Evolutionary conservation across 2,113 vertebrate genomes (phyloP).

Genomic region (Henicopernis longicauda): DNA sequence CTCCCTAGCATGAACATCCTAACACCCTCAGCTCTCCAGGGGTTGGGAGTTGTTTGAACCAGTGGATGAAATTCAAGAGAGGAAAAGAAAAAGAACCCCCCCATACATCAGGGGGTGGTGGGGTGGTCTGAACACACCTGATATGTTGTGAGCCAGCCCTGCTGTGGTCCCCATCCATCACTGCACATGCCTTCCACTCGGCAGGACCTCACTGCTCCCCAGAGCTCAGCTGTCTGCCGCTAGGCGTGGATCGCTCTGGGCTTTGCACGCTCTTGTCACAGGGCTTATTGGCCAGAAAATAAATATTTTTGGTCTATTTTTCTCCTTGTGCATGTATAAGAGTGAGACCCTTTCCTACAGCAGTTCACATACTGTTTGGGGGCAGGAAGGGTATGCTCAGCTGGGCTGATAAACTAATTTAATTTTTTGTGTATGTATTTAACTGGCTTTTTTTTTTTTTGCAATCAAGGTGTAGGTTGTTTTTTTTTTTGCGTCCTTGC

Average conservation of each 20-base stretch:
- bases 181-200: neutral
- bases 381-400: neutral
- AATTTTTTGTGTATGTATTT: neutral
- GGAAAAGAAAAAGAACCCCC: neutral
- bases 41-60: neutral
- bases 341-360: constrained; percentile 18
- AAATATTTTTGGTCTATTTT: neutral
- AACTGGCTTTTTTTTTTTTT: neutral
- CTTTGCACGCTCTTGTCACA: neutral
- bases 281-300: neutral
- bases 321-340: neutral
- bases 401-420: neutral
- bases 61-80: neutral
- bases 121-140: neutral
- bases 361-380: neutral
- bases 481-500: constrained; percentile 34
- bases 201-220: neutral
- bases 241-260: fast-evolving
- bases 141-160: constrained; percentile 46
- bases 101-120: neutral
- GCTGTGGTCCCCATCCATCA: neutral
- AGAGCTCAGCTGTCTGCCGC: neutral
- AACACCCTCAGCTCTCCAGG: neutral
- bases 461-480: neutral
- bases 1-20: neutral